Base-by-base conservation (phyloP, 2,888 invertebrate species). In the Cecidostiba fungosa region DNA sequence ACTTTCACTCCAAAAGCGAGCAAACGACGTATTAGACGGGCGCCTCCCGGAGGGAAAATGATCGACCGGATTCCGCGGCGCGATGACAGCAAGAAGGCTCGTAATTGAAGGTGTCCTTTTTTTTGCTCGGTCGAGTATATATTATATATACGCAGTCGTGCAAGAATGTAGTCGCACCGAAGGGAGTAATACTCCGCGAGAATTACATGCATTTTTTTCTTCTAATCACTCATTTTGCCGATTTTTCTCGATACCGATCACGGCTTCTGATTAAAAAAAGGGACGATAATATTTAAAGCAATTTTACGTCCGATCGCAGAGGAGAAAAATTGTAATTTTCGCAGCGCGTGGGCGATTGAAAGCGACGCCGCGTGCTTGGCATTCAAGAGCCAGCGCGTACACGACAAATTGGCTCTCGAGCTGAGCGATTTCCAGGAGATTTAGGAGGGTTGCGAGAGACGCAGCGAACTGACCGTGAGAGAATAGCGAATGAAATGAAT, bases 1-100 rank as follows among this genome's bases (percentile, higher is more conserved):
- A 88, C 89, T 89, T 89, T 89, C 89, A 87, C 89, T 89, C 89
- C 88, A 88, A 89, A 89, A 88, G 86, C 79, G 66, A 10, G 88
- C 78, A 54, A 86, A 87, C 69, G 23, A 26, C 32, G 14, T 16
- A 85, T 66, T 66, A 66, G 66, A 29, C 80, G 85, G 78, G 85
- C 82, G 77, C 82, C 84, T 85, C 85, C 77, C 84, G 26, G 47
- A 87, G 87, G 87, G 87, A 88, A 88, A 89, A 88, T 59, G n/a
- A 29, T 59, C 47, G 47, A 6, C 74, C 59, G 62, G 77, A 83
- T 77, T 86, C 79, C 83, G 8, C 36, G 62, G n/a, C 39, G 69
- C 47, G 19, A 66, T 47, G 47, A 66, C n/a, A 29, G n/a, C 19
- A 29, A 12, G 12, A 19, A 1, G 32, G 32, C 66, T 1, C 23